These are phyloP conservation scores for Melikaiella ostensackeni DNA, from an alignment of 2,888 invertebrate species.

Conservation along the genomic window DNA sequence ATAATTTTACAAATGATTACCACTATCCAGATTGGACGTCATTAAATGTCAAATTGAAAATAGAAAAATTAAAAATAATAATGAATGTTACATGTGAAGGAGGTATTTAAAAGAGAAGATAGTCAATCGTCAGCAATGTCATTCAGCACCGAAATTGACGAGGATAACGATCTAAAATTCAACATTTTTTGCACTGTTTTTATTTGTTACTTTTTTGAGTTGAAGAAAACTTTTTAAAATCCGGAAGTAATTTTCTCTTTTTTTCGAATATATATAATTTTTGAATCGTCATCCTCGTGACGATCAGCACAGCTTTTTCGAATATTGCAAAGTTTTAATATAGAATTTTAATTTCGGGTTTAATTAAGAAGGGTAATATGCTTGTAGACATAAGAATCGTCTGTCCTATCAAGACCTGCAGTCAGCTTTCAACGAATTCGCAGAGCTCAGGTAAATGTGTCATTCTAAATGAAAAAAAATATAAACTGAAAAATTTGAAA, in stretches of 20 bases:
- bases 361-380: slow-evolving; percentile 67
- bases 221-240: neutral
- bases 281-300: slow-evolving; percentile 1
- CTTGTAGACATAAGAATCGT: slow-evolving; percentile 87
- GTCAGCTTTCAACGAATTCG: slow-evolving; percentile 86
- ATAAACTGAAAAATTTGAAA: neutral
- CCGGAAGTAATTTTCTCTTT: neutral
- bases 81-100: neutral
- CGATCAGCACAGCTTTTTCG: slow-evolving; percentile 8
- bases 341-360: slow-evolving; percentile 47
- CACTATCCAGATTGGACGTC: neutral
- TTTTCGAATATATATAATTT: neutral
- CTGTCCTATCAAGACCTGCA: slow-evolving; percentile 87
- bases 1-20: neutral
- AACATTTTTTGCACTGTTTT: no score
- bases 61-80: neutral
- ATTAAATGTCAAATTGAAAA: neutral
- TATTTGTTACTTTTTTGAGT: no score
- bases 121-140: slow-evolving; percentile 33
- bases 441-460: slow-evolving; percentile 84
- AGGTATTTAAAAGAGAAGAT: slow-evolving; percentile 12
- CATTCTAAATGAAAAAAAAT: slow-evolving; percentile 39
- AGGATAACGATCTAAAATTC: slow-evolving; percentile 16
- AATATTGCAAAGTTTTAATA: slow-evolving; percentile 43
- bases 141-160: neutral